These are phyloP conservation scores for Stichodactyla mertensii DNA, from an alignment of 64 coral and sea anemone genomes.

Conservation along the genomic window DNA sequence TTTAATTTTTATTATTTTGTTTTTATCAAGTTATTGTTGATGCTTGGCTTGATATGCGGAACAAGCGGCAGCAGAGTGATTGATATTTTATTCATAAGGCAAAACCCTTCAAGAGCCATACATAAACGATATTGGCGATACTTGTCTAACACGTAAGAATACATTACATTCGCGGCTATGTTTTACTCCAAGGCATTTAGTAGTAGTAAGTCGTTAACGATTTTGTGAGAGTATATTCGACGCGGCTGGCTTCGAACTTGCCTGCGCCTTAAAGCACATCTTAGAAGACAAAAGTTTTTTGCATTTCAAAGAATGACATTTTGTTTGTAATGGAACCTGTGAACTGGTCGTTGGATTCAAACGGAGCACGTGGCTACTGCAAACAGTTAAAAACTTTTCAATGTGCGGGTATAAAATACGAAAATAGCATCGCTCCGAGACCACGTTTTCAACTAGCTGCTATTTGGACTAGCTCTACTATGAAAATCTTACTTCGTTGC, in stretches of 20 bases:
- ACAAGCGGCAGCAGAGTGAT: not conserved
- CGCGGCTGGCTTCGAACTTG: not conserved
- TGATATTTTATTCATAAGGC: not conserved
- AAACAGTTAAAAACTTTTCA: conserved; percentile 13
- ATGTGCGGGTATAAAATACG: not conserved
- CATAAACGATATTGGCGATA: not conserved
- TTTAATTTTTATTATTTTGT: not conserved
- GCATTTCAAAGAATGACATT: conserved; percentile 3
- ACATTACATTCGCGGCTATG: not conserved
- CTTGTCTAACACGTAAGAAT: not conserved
- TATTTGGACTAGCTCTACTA: not conserved
- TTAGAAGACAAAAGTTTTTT: not conserved
- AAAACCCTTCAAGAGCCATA: not conserved
- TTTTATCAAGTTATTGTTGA: not conserved
- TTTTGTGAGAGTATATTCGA: not conserved
- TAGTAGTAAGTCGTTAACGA: not conserved
- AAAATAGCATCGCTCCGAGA: not conserved
- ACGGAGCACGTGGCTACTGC: not conserved
- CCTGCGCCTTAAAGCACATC: not conserved
- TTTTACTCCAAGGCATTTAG: not conserved
- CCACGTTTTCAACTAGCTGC: not conserved
- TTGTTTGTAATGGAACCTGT: not conserved
- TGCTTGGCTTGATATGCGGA: not conserved
- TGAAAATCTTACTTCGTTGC: not conserved
- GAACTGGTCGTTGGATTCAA: not conserved